Evolutionary conservation across 2,888 invertebrate genomes (phyloP), one percentile per base, ranked within the genome.

Genomic region (Drosophila stalkeri): DNA sequence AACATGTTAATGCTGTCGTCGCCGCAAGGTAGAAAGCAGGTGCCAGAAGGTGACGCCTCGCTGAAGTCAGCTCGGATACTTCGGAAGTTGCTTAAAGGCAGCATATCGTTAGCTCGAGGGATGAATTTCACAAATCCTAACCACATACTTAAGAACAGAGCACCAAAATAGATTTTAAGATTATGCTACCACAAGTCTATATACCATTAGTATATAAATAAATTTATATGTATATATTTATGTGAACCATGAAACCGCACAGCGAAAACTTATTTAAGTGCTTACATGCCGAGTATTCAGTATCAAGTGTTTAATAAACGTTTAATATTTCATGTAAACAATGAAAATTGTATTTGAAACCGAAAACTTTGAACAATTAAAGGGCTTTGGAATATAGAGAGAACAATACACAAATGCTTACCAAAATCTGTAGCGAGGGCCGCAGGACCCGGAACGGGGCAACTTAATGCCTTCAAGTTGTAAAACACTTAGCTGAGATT

Each of bases 401-500:
- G 37, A 27, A 52, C 46, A 63, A 61, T 62, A 63, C 49, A 46
- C 12, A 66, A 86, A 71, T 80, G 74, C 86, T 86, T 83, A 86
- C 90, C 89, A 78, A 74, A 72, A 90, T 77, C 80, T 77, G 52
- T 27, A 35, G 51, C 49, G 18, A 23, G 46, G 27, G 27, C 41
- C 66, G 55, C 55, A n/a, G 57, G 44, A 31, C 16, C 41, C 35
- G 11, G 20, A 52, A 63, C 65, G 54, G 73, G 64, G 57, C 81
- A 84, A 88, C 80, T 80, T 88, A 83, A 90, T 89, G 89, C 81
- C 68, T 82, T 71, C 84, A 75, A 86, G 84, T 89, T 89, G 90
- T 90, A 85, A 85, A 85, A 89, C 90, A 85, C 90, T 85, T 86
- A 89, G 80, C 90, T 79, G 78, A 87, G 81, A 72, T 89, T 88